Base-by-base conservation (phyloP, 2,888 invertebrate species). In the Autographa gamma region DNA sequence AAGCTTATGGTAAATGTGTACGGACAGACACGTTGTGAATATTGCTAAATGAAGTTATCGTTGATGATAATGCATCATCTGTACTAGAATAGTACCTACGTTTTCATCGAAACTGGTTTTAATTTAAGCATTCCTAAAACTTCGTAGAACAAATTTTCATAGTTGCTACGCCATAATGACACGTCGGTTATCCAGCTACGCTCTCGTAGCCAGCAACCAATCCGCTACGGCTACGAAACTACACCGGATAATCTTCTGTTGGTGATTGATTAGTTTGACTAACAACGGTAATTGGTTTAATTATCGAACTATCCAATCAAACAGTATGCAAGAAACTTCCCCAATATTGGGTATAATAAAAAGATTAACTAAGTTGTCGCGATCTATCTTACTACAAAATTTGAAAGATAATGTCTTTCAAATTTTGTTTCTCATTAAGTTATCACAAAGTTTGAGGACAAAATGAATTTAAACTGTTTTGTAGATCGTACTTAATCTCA, bases 401-500 rank as follows among this genome's bases (percentile, higher is more conserved):
- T 74, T 70, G 67, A 69, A 25, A 25, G 25, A 25, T 25, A 25
- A 79, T 74, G 68, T 69, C 69, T 48, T 77, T 71, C 73, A 73
- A 59, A 74, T 81, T 74, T 70, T 70, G 61, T 70, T 77, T 69
- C 74, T 74, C 79, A 77, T 79, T 58, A 69, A 74, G 61, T 71
- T 72, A 67, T 48, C 73, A 54, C 74, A 60, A 74, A 74, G 74
- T 79, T 82, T 74, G 65, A 60, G 62, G 69, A 60, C 79, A 73
- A 80, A 81, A 79, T 81, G 69, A 85, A 79, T 82, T 83, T 82
- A 79, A 80, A 85, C 79, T 83, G 85, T 87, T 85, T 84, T 83
- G 83, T 83, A 81, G 85, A 85, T 86, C 83, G 74, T 71, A 84
- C 84, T 88, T 88, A 87, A 88, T 85, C 86, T 85, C 82, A 89